Evolutionary conservation across 2,113 vertebrate species (phyloP).

Genomic region (Guaruba guarouba): DNA sequence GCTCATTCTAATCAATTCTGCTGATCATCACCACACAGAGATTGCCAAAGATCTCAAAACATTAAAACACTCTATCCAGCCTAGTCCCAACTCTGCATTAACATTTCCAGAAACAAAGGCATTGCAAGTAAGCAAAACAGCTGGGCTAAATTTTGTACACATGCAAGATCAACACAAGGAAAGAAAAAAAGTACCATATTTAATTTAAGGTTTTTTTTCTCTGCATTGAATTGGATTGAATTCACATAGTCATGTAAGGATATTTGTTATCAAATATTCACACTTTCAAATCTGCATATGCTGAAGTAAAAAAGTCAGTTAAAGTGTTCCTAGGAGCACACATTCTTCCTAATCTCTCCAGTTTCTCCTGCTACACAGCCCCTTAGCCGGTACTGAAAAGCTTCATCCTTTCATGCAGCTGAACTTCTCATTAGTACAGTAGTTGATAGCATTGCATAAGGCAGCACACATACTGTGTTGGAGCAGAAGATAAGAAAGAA

Average conservation of each 20-base stretch:
- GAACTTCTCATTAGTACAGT: not conserved
- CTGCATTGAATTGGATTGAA: not conserved
- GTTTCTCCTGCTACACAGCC: not conserved
- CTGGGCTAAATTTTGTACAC: not conserved
- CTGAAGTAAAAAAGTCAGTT: not conserved
- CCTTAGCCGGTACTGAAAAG: not conserved
- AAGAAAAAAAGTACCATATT: not conserved
- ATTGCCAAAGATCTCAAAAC: not conserved
- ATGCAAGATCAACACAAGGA: not conserved
- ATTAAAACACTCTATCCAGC: not conserved
- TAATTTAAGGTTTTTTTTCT: not conserved
- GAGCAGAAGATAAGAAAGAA: not conserved
- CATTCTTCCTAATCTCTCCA: not conserved
- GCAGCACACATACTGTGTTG: not conserved
- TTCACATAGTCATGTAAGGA: not conserved
- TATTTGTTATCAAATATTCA: not conserved
- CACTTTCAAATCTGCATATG: fast-evolving
- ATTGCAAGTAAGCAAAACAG: not conserved
- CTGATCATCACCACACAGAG: not conserved
- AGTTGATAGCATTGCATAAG: not conserved
- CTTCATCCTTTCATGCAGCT: fast-evolving
- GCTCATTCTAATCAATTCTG: not conserved
- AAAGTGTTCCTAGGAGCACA: fast-evolving
- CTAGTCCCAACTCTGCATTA: not conserved
- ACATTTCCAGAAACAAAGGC: not conserved